Percentiles rank a stretch among this genome's conserved stretches.
Conservation (phyloP, 2,797 vertebrate genomes). For the Geotrypetes seraphini region DNA sequence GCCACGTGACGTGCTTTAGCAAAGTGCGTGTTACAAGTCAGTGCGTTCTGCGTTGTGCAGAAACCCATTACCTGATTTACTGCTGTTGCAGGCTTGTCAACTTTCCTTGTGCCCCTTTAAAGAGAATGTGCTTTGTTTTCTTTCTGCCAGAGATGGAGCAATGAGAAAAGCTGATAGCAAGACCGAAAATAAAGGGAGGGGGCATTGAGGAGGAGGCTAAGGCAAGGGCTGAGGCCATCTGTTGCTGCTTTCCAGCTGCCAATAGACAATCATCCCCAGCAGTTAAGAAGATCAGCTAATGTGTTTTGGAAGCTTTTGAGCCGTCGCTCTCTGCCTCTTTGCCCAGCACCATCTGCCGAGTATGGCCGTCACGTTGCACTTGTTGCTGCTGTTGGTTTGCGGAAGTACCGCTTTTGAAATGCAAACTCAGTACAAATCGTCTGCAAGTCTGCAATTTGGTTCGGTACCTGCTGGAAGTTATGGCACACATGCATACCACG, state of each 20-base stretch:
- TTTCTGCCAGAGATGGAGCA: slow-evolving; percentile 29
- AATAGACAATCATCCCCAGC: not conserved
- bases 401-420: slow-evolving; percentile 49
- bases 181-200: too few relatives aligned
- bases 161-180: too few relatives aligned
- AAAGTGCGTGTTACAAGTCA: too few relatives aligned
- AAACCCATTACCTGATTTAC: too few relatives aligned
- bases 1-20: too few relatives aligned
- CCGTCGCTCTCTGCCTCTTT: slow-evolving; percentile 34
- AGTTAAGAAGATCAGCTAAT: not conserved
- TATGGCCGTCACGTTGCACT: slow-evolving; percentile 50
- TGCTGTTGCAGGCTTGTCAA: not conserved
- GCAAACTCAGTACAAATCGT: slow-evolving; percentile 32
- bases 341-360: too few relatives aligned
- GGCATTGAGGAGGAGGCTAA: not conserved
- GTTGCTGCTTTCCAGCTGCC: not conserved
- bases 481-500: slow-evolving; percentile 71
- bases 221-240: slow-evolving; percentile 15
- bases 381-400: slow-evolving; percentile 54
- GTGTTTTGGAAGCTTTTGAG: slow-evolving; percentile 9
- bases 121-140: slow-evolving; percentile 25
- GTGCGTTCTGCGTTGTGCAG: too few relatives aligned
- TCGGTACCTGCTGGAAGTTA: slow-evolving; percentile 72
- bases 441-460: slow-evolving; percentile 72
- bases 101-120: slow-evolving; percentile 2